A percentile compares a stretch with the other conserved stretches of the same genome.
Conservation (phyloP, 2,888 invertebrate genomes). For the Meghimatium bilineatum region DNA sequence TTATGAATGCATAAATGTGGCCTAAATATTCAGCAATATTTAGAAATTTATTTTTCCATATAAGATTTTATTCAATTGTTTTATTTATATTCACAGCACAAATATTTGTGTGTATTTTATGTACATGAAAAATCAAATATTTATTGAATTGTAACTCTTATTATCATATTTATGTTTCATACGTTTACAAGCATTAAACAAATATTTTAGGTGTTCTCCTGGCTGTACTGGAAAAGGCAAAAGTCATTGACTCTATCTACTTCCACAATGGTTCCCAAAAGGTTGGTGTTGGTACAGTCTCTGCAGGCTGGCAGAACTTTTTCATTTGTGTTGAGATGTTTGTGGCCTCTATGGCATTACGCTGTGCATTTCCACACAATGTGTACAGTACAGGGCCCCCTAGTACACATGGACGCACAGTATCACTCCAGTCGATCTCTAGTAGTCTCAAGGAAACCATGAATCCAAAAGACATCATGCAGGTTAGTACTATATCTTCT, state of each 20-base stretch:
- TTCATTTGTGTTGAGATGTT: slow-evolving; percentile 99
- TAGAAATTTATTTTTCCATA: too few relatives aligned
- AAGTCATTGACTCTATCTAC: slow-evolving; percentile 91
- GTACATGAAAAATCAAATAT: too few relatives aligned
- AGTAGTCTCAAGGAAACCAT: slow-evolving; percentile 89
- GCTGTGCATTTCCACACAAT: slow-evolving; percentile 92
- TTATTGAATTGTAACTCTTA: too few relatives aligned
- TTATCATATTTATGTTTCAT: too few relatives aligned
- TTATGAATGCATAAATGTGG: too few relatives aligned
- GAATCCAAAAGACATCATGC: slow-evolving; percentile 83
- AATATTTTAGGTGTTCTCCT: slow-evolving; percentile 88
- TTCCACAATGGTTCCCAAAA: slow-evolving; percentile 80
- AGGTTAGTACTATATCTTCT: slow-evolving; percentile 40
- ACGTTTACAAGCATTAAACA: background rate
- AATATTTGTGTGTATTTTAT: too few relatives aligned
- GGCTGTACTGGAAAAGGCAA: slow-evolving; percentile 96
- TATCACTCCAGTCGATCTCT: slow-evolving; percentile 99
- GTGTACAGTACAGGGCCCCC: slow-evolving; percentile 72
- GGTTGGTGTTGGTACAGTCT: slow-evolving; percentile 83
- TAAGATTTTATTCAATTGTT: too few relatives aligned
- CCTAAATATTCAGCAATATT: too few relatives aligned
- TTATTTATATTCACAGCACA: too few relatives aligned
- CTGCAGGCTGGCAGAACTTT: slow-evolving; percentile 99
- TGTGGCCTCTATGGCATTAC: slow-evolving; percentile 95
- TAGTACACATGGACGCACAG: slow-evolving; percentile 88